Percentiles rank a stretch among this genome's conserved stretches.
Conservation (phyloP, 2,888 invertebrate genomes). For the Monoplex corrugatus region DNA sequence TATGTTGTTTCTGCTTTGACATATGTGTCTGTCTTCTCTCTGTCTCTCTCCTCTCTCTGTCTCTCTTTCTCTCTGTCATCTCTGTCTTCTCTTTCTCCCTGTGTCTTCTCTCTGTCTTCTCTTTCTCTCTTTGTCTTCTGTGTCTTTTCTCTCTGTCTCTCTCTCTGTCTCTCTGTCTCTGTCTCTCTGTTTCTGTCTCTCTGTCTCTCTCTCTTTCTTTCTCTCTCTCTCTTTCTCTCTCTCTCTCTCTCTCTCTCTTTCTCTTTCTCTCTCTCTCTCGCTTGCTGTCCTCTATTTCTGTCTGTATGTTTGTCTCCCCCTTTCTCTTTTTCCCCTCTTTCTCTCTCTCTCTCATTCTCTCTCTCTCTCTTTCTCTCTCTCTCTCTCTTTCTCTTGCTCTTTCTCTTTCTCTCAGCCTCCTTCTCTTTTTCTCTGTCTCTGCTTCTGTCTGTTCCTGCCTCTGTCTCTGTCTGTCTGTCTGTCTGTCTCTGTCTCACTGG, state of each 20-base stretch:
- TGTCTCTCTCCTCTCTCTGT: too few species aligned
- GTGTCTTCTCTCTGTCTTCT: too few species aligned
- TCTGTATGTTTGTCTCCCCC: not conserved
- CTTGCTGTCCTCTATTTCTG: not conserved
- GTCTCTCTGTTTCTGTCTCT: too few species aligned
- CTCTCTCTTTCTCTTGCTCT: not conserved
- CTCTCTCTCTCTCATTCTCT: slow-evolving; percentile 18
- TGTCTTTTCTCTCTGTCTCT: too few species aligned
- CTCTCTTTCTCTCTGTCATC: too few species aligned
- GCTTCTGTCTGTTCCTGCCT: not conserved
- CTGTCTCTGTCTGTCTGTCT: not conserved
- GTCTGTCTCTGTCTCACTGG: not conserved
- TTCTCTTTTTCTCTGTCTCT: not conserved
- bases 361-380: not conserved
- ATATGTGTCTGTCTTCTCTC: too few species aligned
- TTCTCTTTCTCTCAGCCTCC: not conserved
- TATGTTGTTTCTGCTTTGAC: too few species aligned
- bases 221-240: not conserved
- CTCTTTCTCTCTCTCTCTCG: not conserved
- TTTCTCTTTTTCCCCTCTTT: not conserved
- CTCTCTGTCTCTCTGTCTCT: too few species aligned
- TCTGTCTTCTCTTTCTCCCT: too few species aligned
- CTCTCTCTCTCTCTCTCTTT: not conserved
- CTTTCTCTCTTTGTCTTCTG: too few species aligned
- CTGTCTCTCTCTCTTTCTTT: not conserved